Base-by-base conservation (phyloP, 1,140 invertebrate species). In the Diorhabda elongata region DNA sequence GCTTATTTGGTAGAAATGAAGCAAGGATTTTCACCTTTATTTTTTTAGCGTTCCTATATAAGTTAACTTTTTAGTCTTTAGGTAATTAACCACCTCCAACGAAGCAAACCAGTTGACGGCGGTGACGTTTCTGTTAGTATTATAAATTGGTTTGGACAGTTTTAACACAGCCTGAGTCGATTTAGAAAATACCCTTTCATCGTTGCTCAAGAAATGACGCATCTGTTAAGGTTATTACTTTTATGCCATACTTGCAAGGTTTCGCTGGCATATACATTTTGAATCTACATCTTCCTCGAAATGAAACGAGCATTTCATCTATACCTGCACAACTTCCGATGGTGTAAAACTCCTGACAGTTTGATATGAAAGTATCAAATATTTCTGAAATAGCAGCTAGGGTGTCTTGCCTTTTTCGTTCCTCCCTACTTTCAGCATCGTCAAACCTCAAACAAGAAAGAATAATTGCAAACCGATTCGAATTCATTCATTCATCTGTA, bases 31-130 rank as follows among this genome's bases (percentile, higher is more conserved):
- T 71, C 6, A 68, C 69, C 70, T 79, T 78, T 60, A 78, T 77
- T 78, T 80, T 69, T 77, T 77, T 44, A 79, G n/a, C 9, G 76
- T 79, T 42, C 78, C 78, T 9, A 78, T 68, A 69, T 74, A 79
- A 44, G 78, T 80, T 5, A 80, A 68, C 45, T 71, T 70, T 42
- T 80, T 65, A 7, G 71, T 67, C 64, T 47, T 6, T 42, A 79
- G 62, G 4, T 65, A 42, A 45, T 77, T 60, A 47, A 67, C 62
- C 26, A 77, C 66, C 71, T 74, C 70, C 44, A 75, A 69, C 44
- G 71, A 74, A 43, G 71, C 72, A 73, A 80, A 83, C 77, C 78
- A 82, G 57, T 83, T 82, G 59, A 82, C 81, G 4, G 71, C 71
- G 2, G 78, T 83, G 0, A 83, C 64, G 61, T 82, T 82, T 42